Evolutionary conservation across 1,140 invertebrate genomes (phyloP).

Genomic region (Micrasema minimum): DNA sequence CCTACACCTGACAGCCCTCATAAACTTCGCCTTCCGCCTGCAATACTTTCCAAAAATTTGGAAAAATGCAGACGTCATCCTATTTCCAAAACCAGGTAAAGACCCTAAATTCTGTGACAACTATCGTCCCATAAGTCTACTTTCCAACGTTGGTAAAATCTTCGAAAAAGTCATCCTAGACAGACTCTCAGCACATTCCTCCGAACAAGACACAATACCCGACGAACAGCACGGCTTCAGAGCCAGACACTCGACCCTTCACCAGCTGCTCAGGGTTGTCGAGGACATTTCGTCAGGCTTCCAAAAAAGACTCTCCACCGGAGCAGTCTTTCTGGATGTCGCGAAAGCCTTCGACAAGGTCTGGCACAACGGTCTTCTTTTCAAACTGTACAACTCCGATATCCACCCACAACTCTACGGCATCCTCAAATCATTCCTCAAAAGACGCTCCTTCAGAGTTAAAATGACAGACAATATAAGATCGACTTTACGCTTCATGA

Average conservation of each 20-base stretch:
- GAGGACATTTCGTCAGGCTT: conserved; percentile 5
- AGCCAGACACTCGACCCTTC: conserved; percentile 13
- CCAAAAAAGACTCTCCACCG: not conserved
- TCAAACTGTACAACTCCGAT: not conserved
- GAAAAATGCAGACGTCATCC: not conserved
- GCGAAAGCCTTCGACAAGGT: not conserved
- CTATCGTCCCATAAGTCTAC: conserved; percentile 2
- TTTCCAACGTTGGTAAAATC: conserved; percentile 8
- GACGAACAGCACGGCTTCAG: conserved; percentile 33
- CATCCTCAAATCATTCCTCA: not conserved
- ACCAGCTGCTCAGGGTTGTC: conserved; percentile 28
- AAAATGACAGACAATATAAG: not conserved
- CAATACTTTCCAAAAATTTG: not conserved
- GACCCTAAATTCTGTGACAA: not conserved
- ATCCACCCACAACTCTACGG: not conserved
- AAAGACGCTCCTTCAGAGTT: not conserved
- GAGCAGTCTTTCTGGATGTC: conserved; percentile 13
- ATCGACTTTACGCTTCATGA: too few relatives aligned
- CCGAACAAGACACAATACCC: not conserved
- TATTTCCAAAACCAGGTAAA: conserved; percentile 4
- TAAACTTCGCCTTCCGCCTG: not conserved
- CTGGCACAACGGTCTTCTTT: not conserved
- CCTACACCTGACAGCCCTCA: not conserved
- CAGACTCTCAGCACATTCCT: not conserved
- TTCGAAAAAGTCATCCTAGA: too few relatives aligned